Conservation (phyloP, 2,797 vertebrate genomes). For the Acrossocheilus fasciatus region DNA sequence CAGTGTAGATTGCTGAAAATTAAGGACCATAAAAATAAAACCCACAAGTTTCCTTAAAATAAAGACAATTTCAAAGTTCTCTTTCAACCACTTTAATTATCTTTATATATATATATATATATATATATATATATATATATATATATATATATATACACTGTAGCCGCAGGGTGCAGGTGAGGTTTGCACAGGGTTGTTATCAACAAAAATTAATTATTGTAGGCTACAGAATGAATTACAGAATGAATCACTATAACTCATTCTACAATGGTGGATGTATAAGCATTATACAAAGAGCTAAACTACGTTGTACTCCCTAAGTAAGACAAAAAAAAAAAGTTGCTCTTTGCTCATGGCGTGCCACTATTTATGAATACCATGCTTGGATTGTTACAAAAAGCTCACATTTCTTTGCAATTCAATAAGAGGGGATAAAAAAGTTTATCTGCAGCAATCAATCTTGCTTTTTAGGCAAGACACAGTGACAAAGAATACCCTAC, state of each 20-base stretch:
- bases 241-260: background rate
- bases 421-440: background rate
- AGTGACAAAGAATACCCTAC: background rate
- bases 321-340: background rate
- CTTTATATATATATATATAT: background rate
- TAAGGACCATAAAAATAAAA: background rate
- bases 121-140: too few relatives aligned
- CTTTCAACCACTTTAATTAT: background rate
- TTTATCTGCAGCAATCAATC: background rate
- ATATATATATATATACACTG: too few relatives aligned
- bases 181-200: background rate
- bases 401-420: background rate
- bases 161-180: background rate
- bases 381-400: conserved; percentile 13
- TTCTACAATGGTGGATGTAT: background rate
- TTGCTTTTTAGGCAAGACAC: background rate
- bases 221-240: background rate
- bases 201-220: background rate
- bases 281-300: conserved; percentile 1
- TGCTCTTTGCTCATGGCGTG: background rate
- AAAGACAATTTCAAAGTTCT: background rate
- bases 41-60: background rate
- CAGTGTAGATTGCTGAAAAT: background rate
- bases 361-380: background rate
- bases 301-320: background rate